phyloP scores from a whole-genome alignment of 2,113 vertebrate genomes.

The Silurus meridionalis region DNA sequence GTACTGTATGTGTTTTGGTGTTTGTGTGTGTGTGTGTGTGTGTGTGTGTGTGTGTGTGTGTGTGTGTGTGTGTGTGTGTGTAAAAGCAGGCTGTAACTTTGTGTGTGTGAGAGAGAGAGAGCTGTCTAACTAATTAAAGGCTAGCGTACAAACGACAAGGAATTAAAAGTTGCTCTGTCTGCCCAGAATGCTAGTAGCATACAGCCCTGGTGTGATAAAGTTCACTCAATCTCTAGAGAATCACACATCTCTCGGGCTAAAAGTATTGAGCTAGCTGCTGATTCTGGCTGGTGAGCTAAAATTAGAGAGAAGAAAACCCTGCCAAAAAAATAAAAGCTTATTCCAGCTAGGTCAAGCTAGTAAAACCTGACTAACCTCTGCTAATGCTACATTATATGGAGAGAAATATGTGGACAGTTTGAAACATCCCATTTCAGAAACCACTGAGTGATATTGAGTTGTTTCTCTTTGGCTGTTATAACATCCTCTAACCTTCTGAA shows the following conservation, averaged over 20 bases:
- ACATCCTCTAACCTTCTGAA: background rate
- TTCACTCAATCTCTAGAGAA: background rate
- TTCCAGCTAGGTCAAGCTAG: background rate
- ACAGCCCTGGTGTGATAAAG: background rate
- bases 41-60: background rate
- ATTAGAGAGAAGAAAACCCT: background rate
- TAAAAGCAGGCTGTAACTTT: background rate
- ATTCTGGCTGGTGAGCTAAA: background rate
- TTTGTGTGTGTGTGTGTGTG: conserved; percentile 6
- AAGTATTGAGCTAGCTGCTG: background rate
- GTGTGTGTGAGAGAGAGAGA: background rate
- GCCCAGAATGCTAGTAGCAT: background rate
- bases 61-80: background rate
- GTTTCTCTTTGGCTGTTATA: background rate
- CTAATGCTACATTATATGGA: background rate
- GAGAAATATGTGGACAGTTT: background rate
- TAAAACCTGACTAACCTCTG: background rate
- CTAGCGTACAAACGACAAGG: background rate
- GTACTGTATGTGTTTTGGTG: background rate
- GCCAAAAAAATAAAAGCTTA: background rate
- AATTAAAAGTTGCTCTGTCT: background rate
- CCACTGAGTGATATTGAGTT: background rate
- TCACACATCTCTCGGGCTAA: background rate
- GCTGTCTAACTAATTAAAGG: background rate
- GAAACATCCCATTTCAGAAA: background rate